These are phyloP conservation scores for Xenopus laevis DNA, from an alignment of 2,113 vertebrate genomes.

Conservation along the genomic window DNA sequence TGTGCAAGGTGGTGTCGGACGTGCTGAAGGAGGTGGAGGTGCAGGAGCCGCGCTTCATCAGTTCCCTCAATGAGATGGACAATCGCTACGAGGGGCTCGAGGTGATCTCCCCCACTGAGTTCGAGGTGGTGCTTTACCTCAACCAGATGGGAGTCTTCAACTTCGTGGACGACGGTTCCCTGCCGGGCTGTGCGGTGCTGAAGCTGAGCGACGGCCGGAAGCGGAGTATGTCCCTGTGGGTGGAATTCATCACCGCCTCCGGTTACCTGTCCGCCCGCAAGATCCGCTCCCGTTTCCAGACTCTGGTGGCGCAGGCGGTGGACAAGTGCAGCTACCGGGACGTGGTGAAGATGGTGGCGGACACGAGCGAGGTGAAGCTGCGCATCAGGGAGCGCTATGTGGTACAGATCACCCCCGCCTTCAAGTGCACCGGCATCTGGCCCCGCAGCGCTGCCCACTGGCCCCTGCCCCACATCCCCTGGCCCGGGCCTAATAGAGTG, in stretches of 20 bases:
- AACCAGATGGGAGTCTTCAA: constrained; percentile 99
- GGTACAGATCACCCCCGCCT: no score
- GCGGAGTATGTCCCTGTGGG: no score
- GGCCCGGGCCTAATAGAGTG: constrained; percentile 95
- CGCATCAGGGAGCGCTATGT: no score
- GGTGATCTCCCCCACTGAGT: constrained; percentile 94
- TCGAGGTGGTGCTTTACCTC: constrained; percentile 96
- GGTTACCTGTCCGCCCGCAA: no score
- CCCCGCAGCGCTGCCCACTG: constrained; percentile 96
- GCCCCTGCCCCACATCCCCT: constrained; percentile 96
- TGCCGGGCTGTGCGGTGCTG: constrained; percentile 96
- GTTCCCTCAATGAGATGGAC: no score
- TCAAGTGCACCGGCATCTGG: constrained; percentile 98
- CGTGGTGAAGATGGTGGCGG: no score
- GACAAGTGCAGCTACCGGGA: no score
- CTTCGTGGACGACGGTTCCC: constrained; percentile 96
- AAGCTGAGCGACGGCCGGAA: no score
- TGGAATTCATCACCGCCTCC: no score
- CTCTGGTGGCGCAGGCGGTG: no score
- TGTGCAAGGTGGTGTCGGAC: constrained; percentile 98
- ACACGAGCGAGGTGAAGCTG: no score
- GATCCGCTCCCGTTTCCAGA: no score
- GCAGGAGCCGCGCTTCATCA: constrained; percentile 97
- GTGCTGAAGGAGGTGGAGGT: constrained; percentile 98
- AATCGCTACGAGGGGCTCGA: constrained; percentile 97